Evolutionary conservation across 2,888 invertebrate species (phyloP), one percentile per base, ranked within the genome.

Genomic region (Trisateles emortualis): DNA sequence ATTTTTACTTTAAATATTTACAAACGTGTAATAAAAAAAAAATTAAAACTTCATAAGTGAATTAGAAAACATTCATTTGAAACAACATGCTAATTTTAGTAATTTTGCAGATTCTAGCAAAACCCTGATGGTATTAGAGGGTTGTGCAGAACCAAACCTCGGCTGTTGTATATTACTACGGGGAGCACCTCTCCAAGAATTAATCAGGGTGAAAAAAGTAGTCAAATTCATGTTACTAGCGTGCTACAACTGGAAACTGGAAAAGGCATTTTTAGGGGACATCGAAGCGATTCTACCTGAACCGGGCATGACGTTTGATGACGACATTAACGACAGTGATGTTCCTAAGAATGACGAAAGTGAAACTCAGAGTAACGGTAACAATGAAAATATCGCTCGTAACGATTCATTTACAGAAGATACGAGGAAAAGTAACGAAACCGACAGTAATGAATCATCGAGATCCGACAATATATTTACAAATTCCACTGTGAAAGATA

Each of bases 61-160:
- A n/a, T n/a, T n/a, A n/a, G n/a, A n/a, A n/a, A n/a, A n/a, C n/a
- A n/a, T n/a, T n/a, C n/a, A n/a, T n/a, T n/a, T n/a, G n/a, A n/a
- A n/a, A n/a, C n/a, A n/a, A n/a, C n/a, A n/a, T n/a, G n/a, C n/a
- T n/a, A n/a, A 0, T 14, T 16, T 13, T 10, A 6, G 3, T 43
- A 24, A 11, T 32, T 24, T 41, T 14, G 11, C 33, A 95, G 95
- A 94, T 72, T 90, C 94, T 0, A 88, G 91, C 17, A 99, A 99
- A 92, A 98, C 98, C 0, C 87, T 99, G 24, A 97, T 99, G 97
- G 96, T 97, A 68, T 96, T 99, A 69, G 99, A 99, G 86, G 98
- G 98, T 4, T 96, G 98, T 67, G 96, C 96, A 0, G 95, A 96
- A 76, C 94, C 96, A 0, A 95, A 97, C 72, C 93, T 98, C 1